Percentiles rank a stretch among this genome's conserved stretches.
Conservation (phyloP, 1,140 invertebrate species). For the Pseudomyrmex pallidus region DNA sequence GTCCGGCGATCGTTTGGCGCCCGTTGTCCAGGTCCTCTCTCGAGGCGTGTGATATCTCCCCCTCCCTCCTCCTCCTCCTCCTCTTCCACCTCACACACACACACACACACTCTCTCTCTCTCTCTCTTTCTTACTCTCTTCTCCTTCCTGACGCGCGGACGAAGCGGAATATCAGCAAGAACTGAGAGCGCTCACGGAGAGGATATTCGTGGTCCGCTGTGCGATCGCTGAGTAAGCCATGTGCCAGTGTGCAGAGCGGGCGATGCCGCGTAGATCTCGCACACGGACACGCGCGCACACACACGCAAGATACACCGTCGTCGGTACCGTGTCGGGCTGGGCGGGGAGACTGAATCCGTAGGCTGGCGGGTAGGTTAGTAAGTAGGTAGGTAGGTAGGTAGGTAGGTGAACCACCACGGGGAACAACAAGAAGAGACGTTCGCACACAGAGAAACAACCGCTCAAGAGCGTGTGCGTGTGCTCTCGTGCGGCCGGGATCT, state of each 20-base stretch:
- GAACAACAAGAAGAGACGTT: constrained; percentile 9
- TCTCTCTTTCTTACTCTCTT: constrained; percentile 18
- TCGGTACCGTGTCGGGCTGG: constrained; percentile 56
- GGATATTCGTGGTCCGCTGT: constrained; percentile 74
- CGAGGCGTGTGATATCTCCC: constrained; percentile 72
- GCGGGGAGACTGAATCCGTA: constrained; percentile 77
- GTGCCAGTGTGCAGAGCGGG: constrained; percentile 63
- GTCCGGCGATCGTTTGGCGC: constrained; percentile 72
- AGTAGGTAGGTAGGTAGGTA: constrained; percentile 82
- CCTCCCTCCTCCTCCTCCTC: constrained; percentile 13
- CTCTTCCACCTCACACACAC: not conserved
- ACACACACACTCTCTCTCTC: constrained; percentile 7
- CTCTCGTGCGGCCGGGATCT: not conserved
- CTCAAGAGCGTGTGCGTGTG: not conserved
- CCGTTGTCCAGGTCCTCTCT: constrained; percentile 73
- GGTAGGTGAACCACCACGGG: constrained; percentile 73
- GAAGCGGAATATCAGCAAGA: constrained; percentile 70
- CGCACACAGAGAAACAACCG: too few species aligned
- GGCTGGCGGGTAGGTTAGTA: constrained; percentile 78
- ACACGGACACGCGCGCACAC: constrained; percentile 56
- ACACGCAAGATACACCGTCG: constrained; percentile 43
- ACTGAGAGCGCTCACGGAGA: constrained; percentile 66
- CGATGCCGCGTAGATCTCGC: constrained; percentile 49
- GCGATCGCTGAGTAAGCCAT: constrained; percentile 79
- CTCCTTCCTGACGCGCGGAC: constrained; percentile 42